Evolutionary conservation across 1,140 invertebrate species (phyloP).

Genomic region (Halictus rubicundus): DNA sequence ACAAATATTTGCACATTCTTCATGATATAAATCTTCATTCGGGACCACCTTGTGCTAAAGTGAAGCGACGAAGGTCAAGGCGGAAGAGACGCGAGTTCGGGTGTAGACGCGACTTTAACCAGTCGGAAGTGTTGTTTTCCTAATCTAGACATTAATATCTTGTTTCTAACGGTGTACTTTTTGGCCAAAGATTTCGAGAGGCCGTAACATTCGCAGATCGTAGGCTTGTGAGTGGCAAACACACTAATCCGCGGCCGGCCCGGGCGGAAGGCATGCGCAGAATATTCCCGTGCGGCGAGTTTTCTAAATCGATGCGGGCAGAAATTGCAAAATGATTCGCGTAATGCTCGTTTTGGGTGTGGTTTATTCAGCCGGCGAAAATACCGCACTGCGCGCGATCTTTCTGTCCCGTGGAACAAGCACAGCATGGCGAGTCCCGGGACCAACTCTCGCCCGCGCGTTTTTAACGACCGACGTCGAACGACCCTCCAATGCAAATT

Average conservation of each 20-base stretch:
- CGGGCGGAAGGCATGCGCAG: slow-evolving; percentile 9
- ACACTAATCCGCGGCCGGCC: not conserved
- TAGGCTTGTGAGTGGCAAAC: not conserved
- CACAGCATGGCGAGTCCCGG: too few species aligned
- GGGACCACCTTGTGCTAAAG: too few species aligned
- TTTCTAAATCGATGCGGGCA: slow-evolving; percentile 36
- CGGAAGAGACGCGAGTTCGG: too few species aligned
- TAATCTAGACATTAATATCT: not conserved
- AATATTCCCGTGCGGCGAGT: slow-evolving; percentile 3
- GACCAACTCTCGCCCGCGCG: not conserved
- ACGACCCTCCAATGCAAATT: not conserved
- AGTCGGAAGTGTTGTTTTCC: slow-evolving; percentile 7
- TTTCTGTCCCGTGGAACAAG: not conserved
- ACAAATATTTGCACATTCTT: too few species aligned
- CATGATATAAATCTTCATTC: too few species aligned
- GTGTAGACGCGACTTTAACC: too few species aligned
- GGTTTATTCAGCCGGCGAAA: slow-evolving; percentile 15
- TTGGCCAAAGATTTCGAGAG: slow-evolving; percentile 1
- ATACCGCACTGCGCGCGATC: not conserved
- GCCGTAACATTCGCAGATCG: not conserved
- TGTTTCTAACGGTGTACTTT: slow-evolving; percentile 10
- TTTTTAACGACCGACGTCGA: not conserved
- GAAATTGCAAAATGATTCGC: slow-evolving; percentile 42
- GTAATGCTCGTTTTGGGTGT: slow-evolving; percentile 37
- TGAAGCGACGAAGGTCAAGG: too few species aligned